Evolutionary conservation across 2,888 invertebrate genomes (phyloP).

Genomic region (Polymixis lichenea): DNA sequence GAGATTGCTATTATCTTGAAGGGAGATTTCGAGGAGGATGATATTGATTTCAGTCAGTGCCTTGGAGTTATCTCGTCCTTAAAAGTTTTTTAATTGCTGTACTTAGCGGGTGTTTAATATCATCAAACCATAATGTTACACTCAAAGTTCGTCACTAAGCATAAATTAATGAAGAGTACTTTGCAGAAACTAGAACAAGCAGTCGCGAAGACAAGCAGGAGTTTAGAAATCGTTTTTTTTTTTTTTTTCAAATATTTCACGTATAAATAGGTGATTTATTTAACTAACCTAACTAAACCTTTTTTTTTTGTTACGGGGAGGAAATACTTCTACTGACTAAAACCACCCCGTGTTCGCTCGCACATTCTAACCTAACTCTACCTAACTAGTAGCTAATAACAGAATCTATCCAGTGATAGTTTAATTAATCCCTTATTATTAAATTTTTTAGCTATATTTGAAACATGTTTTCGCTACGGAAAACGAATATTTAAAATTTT

Average conservation of each 20-base stretch:
- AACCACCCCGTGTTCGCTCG: no score
- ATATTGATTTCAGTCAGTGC: conserved; percentile 32
- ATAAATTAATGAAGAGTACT: neutral
- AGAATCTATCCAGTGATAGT: neutral
- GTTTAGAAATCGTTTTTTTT: no score
- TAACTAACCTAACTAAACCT: no score
- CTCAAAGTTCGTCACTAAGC: neutral
- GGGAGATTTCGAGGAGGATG: conserved; percentile 6
- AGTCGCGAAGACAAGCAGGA: neutral
- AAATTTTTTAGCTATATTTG: no score
- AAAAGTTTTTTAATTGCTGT: neutral
- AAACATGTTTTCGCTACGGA: no score
- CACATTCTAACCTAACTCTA: no score
- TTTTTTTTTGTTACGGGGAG: no score
- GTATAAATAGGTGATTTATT: no score
- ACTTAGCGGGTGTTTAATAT: neutral
- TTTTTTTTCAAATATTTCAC: no score
- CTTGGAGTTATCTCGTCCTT: neutral
- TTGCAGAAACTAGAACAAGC: neutral
- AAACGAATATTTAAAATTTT: no score
- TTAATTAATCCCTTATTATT: no score
- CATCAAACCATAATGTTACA: neutral
- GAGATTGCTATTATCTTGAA: conserved; percentile 41
- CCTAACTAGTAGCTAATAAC: neutral
- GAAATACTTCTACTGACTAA: no score